Base-by-base conservation (phyloP, 2,797 vertebrate genomes). In the Lutjanus campechanus region DNA sequence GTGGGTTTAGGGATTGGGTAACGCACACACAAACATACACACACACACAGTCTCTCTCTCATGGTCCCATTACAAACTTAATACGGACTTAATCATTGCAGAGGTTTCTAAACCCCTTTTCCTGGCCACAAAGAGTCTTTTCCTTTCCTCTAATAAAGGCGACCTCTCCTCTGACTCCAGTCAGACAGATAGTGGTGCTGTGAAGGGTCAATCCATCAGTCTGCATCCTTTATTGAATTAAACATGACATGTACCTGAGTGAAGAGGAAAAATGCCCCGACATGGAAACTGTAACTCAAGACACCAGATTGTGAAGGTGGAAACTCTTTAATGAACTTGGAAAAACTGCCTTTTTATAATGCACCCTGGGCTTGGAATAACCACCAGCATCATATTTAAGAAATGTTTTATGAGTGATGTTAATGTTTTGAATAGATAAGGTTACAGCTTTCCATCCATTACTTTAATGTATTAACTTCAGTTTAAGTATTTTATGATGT, bases 61-160 rank as follows among this genome's bases (percentile, higher is more conserved):
- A 83, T 67, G 76, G 63, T 83, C 61, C 43, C 80, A 74, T 86
- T 89, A 83, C 85, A 84, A 82, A 82, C 66, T 72, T 72, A 83
- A 89, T 81, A 69, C 75, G 7, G 25, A 81, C 67, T 85, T 86
- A 76, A 90, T 83, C 72, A 76, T 70, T 86, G 66, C 65, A 63
- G 76, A 88, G 83, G 74, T 71, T 85, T 85, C 75, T 72, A 75
- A 87, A 79, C 73, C 84, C 40, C 50, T 68, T 80, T 85, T 81
- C 76, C 75, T 83, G 81, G 73, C 78, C 86, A 68, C 77, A 77
- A 66, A 78, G 20, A 66, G 46, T 70, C 40, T 75, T 82, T 85
- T 86, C 76, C 76, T 81, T 68, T 79, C 69, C 62, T 81, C 54
- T 61, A 61, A 81, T 77, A 62, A 84, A 79, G 70, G 65, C 19